Evolutionary conservation across 2,113 vertebrate species (phyloP).

Genomic region (Ophiodon elongatus): DNA sequence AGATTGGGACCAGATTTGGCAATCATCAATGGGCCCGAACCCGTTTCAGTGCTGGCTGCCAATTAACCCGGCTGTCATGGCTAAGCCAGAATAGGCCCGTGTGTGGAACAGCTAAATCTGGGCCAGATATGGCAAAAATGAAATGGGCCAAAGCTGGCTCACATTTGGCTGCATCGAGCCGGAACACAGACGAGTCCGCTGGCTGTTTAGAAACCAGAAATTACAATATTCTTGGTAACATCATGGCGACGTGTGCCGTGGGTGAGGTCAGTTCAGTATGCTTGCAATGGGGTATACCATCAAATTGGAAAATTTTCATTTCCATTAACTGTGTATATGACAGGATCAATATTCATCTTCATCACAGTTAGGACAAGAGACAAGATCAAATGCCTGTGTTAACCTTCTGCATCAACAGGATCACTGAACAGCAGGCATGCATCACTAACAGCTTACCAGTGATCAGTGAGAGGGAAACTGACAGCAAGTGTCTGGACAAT

Average conservation of each 20-base stretch:
- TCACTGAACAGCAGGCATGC: slow-evolving; percentile 50
- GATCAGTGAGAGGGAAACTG: slow-evolving; percentile 17
- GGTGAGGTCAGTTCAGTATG: background rate
- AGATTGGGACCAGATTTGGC: no score
- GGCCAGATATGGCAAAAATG: no score
- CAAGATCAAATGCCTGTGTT: slow-evolving; percentile 51
- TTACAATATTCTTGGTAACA: background rate
- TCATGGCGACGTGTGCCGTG: background rate
- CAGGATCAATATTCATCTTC: slow-evolving; percentile 15
- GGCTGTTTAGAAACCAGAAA: background rate
- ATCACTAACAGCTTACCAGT: slow-evolving; percentile 35
- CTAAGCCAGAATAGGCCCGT: no score
- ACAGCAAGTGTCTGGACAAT: slow-evolving; percentile 16
- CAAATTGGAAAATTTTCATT: background rate
- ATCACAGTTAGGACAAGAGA: slow-evolving; percentile 38
- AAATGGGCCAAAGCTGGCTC: no score
- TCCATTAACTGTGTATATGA: slow-evolving; percentile 6
- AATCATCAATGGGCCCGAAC: no score
- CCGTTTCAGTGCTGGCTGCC: no score
- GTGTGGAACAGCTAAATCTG: no score
- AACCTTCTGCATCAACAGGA: slow-evolving; percentile 24
- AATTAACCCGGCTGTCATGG: no score
- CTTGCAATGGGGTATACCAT: background rate
- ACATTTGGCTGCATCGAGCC: no score
- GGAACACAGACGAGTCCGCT: no score